Evolutionary conservation across 2,797 vertebrate genomes (phyloP).

Genomic region (Trachurus trachurus): DNA sequence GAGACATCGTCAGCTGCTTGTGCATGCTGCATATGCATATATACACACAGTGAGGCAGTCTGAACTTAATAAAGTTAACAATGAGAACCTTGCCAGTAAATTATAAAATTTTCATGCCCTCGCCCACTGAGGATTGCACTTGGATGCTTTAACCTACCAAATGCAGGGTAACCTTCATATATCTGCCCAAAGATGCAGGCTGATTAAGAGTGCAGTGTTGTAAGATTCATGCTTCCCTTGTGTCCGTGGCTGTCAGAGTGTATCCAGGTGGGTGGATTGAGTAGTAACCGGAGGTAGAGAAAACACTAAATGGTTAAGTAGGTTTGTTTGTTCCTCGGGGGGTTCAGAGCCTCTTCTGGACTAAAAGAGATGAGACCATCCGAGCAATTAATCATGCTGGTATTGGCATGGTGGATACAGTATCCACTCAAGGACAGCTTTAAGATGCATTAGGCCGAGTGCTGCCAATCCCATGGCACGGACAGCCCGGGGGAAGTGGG

Average conservation of each 20-base stretch:
- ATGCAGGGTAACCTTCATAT: constrained; percentile 47
- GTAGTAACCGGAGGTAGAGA: constrained; percentile 68
- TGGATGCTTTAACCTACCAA: constrained; percentile 38
- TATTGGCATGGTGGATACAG: constrained; percentile 77
- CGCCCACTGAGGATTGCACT: background rate
- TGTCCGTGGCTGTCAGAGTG: constrained; percentile 61
- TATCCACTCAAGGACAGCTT: constrained; percentile 78
- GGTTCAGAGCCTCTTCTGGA: constrained; percentile 65
- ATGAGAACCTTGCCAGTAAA: background rate
- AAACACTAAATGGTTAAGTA: constrained; percentile 79
- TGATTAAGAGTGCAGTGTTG: constrained; percentile 59
- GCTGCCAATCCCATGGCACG: constrained; percentile 66
- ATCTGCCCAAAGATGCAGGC: constrained; percentile 59
- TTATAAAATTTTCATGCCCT: constrained; percentile 3
- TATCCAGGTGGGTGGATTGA: constrained; percentile 76
- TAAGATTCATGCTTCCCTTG: constrained; percentile 62
- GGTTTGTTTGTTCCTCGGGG: constrained; percentile 79
- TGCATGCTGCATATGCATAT: background rate
- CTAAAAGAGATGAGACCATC: constrained; percentile 73
- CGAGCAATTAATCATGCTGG: constrained; percentile 78
- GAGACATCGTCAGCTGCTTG: constrained; percentile 30
- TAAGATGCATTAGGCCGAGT: constrained; percentile 76
- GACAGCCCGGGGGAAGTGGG: constrained; percentile 32
- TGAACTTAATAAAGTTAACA: constrained; percentile 25
- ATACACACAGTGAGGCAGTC: background rate